A percentile compares a stretch with the other conserved stretches of the same genome.
phyloP scores from a whole-genome alignment of 2,113 vertebrate species.

The Phalacrocorax carbo region DNA sequence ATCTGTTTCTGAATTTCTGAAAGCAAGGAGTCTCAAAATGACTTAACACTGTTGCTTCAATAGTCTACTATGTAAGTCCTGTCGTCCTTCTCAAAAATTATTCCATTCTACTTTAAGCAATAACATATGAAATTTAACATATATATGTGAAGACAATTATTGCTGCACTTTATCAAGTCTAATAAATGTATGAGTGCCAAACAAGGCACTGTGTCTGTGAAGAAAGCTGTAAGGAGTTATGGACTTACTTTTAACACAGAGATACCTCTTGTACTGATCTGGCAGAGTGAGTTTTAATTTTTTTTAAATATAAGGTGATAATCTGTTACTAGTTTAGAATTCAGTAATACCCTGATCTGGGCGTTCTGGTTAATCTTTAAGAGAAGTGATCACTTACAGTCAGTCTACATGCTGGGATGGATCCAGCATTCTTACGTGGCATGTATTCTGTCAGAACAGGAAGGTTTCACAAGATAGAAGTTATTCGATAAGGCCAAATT shows the following conservation, averaged over 20 bases:
- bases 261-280: background rate
- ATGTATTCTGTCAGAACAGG: background rate
- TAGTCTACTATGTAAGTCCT: background rate
- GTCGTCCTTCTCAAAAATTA: background rate
- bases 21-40: background rate
- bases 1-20: background rate
- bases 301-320: background rate
- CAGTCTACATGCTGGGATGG: background rate
- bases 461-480: background rate
- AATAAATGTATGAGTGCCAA: background rate
- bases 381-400: background rate
- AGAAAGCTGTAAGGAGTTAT: background rate
- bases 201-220: background rate
- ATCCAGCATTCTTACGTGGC: background rate
- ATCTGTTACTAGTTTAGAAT: background rate
- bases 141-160: background rate
- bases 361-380: background rate
- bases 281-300: accelerated
- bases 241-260: background rate
- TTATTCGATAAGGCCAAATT: background rate
- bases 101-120: background rate
- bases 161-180: accelerated
- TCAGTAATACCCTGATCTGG: background rate
- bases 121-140: background rate
- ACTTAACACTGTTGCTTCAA: background rate